Conservation (phyloP, 2,113 vertebrate species). For the Dasypus novemcinctus region DNA sequence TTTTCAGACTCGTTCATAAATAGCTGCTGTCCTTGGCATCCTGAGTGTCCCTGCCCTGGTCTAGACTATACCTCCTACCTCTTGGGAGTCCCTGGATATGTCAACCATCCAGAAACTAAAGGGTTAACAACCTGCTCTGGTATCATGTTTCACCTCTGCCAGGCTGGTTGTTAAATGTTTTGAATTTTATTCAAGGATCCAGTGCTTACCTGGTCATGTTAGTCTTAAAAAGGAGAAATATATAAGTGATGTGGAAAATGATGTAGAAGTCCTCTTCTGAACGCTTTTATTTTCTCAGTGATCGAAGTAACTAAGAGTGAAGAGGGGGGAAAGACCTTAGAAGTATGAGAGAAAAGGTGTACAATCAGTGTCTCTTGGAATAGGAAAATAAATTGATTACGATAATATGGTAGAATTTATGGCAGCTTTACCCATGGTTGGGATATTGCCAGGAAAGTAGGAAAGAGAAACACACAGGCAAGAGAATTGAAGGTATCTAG, state of each 20-base stretch:
- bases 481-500: not conserved
- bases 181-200: not conserved
- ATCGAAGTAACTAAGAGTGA: not conserved
- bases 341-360: not conserved
- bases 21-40: not conserved
- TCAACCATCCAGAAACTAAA: not conserved
- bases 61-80: not conserved
- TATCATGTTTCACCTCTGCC: not conserved
- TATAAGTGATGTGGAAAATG: not conserved
- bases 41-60: not conserved
- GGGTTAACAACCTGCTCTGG: not conserved
- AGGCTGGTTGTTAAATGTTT: not conserved
- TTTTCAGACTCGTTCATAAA: not conserved
- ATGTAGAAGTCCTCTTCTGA: not conserved
- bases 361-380: not conserved
- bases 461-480: not conserved
- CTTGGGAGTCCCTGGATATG: not conserved
- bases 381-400: not conserved
- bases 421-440: not conserved
- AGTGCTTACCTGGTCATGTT: not conserved
- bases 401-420: not conserved
- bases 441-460: not conserved
- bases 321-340: not conserved
- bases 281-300: not conserved
- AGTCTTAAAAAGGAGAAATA: not conserved